Evolutionary conservation across 2,113 vertebrate genomes (phyloP), one percentile per base, ranked within the genome.

Genomic region (Entelurus aequoreus): DNA sequence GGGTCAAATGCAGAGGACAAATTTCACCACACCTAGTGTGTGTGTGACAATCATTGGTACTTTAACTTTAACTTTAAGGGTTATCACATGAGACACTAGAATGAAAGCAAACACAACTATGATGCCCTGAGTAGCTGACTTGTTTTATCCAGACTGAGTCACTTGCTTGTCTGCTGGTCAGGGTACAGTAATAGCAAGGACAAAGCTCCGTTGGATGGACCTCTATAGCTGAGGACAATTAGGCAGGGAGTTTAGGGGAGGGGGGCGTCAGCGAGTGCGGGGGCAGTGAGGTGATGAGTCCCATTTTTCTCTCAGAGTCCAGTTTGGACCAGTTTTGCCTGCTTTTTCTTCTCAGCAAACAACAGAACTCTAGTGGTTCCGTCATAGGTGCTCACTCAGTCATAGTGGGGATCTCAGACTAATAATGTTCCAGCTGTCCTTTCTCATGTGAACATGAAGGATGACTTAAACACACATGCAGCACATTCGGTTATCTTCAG

Each of bases 251-350:
- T 62, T 15, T 47, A 54, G 12, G 8, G 6, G 62, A 12, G 40
- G 59, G 12, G 11, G 6, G 62, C 7, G 19, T 5, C 12, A 59
- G 51, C 49, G 8, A 56, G 50, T 42, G 8, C 48, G n/a, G 74
- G 35, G 62, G 54, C 56, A 64, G n/a, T 10, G 12, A 47, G 40
- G 16, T 65, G 54, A 35, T 49, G 21, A 35, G 65, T 10, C 72
- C 60, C 57, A 63, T 38, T 76, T 78, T 55, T 56, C 16, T 51
- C 63, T 64, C 54, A 14, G 44, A 56, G 65, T 72, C 86, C 84
- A 78, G 86, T 84, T 81, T 62, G 44, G 61, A 75, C 77, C 69
- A 75, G 82, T 80, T 84, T 75, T 46, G 42, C 54, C 5, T 44
- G 28, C 68, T 61, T 61, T 57, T 57, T 57, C 42, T 57, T 57